Conservation (phyloP, 2,113 vertebrate genomes). For the Ardeotis arabs region DNA sequence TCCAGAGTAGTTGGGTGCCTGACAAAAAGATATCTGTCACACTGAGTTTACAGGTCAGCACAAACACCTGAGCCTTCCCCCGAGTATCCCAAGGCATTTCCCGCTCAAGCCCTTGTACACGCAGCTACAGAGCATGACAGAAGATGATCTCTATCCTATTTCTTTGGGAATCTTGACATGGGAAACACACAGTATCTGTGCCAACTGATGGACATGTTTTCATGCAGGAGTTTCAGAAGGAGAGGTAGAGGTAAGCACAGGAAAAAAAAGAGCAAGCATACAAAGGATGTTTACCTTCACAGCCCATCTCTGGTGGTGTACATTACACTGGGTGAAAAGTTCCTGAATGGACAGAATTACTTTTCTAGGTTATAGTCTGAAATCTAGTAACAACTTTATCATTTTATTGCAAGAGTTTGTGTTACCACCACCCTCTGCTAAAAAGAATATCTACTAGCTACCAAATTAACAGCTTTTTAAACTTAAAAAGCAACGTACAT, state of each 20-base stretch:
- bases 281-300: background rate
- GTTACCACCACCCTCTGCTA: background rate
- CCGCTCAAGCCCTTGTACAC: background rate
- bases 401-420: background rate
- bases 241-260: background rate
- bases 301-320: background rate
- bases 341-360: background rate
- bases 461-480: background rate
- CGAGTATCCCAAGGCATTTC: background rate
- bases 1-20: background rate
- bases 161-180: background rate
- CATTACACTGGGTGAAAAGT: background rate
- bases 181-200: background rate
- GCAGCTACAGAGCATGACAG: background rate
- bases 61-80: background rate
- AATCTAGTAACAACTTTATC: no score
- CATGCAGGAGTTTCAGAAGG: background rate
- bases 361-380: background rate
- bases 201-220: background rate
- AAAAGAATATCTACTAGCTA: background rate
- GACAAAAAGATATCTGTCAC: background rate
- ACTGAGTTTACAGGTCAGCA: background rate
- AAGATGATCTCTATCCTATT: background rate
- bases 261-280: background rate
- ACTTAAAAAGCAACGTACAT: background rate